These are phyloP conservation scores for Portevinia maculata DNA, from an alignment of 2,888 invertebrate species.

Conservation along the genomic window DNA sequence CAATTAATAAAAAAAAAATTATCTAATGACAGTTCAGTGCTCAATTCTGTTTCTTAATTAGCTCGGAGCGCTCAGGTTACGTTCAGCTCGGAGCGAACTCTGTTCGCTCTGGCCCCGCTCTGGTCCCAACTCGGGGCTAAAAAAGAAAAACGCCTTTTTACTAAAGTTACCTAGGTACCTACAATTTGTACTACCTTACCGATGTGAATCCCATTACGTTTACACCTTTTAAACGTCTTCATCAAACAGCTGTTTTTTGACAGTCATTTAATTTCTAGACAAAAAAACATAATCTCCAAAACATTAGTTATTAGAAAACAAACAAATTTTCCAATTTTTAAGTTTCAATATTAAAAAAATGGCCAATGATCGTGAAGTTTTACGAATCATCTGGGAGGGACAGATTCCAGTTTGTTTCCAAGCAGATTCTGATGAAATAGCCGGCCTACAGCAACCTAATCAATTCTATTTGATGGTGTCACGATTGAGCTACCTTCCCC, in stretches of 20 bases:
- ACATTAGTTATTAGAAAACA: slow-evolving; percentile 47
- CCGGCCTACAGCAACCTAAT: slow-evolving; percentile 94
- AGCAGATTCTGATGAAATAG: slow-evolving; percentile 93
- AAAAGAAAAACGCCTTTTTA: too few relatives aligned
- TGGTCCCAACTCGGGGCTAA: too few relatives aligned
- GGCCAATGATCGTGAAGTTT: slow-evolving; percentile 97
- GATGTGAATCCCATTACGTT: not conserved
- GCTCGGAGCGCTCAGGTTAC: too few relatives aligned
- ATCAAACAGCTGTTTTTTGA: slow-evolving; percentile 15
- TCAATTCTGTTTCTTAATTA: too few relatives aligned
- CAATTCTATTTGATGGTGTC: slow-evolving; percentile 97
- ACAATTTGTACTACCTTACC: slow-evolving; percentile 19
- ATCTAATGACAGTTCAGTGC: too few relatives aligned
- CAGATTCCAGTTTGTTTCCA: slow-evolving; percentile 96
- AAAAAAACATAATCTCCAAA: slow-evolving; percentile 35
- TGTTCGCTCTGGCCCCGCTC: too few relatives aligned
- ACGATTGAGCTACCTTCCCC: slow-evolving; percentile 95
- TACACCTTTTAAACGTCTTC: not conserved
- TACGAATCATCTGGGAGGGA: slow-evolving; percentile 98
- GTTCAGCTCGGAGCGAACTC: too few relatives aligned
- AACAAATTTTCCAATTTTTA: slow-evolving; percentile 35
- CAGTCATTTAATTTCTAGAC: slow-evolving; percentile 22
- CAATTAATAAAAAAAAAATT: too few relatives aligned
- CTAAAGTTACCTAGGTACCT: too few relatives aligned
- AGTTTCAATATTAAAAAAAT: slow-evolving; percentile 83